A percentile compares a stretch with the other conserved stretches of the same genome.
phyloP scores from a whole-genome alignment of 2,797 vertebrate species.

The Notamacropus eugenii region DNA sequence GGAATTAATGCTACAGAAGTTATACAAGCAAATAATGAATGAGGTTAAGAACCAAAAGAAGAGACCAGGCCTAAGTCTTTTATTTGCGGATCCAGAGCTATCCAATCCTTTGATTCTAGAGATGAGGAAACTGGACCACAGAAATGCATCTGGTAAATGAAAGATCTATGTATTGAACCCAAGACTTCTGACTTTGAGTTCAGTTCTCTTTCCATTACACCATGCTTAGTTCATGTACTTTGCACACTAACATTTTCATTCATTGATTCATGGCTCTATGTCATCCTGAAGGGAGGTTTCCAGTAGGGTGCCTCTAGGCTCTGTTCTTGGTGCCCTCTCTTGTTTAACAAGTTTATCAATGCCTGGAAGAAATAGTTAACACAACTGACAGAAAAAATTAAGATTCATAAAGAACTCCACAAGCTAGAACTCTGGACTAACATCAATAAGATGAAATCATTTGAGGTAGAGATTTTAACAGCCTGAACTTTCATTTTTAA shows the following conservation, averaged over 20 bases:
- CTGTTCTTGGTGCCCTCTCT: not conserved
- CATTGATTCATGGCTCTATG: not conserved
- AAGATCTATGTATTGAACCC: not conserved
- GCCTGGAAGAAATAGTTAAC: not conserved
- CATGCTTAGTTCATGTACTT: not conserved
- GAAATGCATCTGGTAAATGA: not conserved
- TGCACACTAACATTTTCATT: not conserved
- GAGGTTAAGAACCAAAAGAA: not conserved
- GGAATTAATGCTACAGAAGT: not conserved
- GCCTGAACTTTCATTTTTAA: not conserved
- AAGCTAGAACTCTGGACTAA: not conserved
- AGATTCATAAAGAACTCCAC: not conserved
- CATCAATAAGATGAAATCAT: not conserved
- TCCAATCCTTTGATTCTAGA: not conserved
- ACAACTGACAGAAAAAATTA: not conserved
- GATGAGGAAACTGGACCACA: not conserved
- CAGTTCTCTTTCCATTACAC: not conserved
- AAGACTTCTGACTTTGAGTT: not conserved
- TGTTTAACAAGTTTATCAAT: not conserved
- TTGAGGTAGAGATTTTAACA: not conserved
- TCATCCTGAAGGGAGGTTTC: not conserved
- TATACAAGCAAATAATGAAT: not conserved
- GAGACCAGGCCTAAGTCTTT: not conserved
- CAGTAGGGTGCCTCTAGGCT: not conserved
- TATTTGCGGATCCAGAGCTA: not conserved